A percentile compares a stretch with the other conserved stretches of the same genome.
Conservation (phyloP, 1,140 invertebrate genomes). For the Gonatopus flavifemur region DNA sequence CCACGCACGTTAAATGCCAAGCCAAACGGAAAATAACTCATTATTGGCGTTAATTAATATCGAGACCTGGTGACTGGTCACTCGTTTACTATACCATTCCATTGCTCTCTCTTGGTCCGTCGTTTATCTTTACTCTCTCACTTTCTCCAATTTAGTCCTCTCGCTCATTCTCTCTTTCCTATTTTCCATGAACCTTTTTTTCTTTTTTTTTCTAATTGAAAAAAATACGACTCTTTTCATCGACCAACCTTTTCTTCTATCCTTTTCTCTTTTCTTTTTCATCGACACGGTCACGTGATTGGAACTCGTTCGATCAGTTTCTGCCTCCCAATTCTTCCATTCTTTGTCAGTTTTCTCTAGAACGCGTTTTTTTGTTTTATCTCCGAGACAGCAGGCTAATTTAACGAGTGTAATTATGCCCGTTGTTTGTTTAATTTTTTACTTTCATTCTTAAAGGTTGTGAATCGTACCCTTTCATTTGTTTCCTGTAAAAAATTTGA, state of each 20-base stretch:
- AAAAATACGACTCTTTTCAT: too few species aligned
- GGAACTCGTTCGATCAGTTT: too few species aligned
- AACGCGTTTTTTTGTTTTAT: neutral
- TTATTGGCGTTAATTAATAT: constrained; percentile 42
- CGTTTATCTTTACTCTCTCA: neutral
- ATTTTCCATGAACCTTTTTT: neutral
- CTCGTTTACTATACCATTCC: constrained; percentile 13
- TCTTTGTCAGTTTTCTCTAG: neutral
- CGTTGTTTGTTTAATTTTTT: too few species aligned
- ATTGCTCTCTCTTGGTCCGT: neutral
- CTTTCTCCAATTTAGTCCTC: neutral
- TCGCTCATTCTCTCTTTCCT: neutral
- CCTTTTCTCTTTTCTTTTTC: neutral
- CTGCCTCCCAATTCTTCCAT: neutral
- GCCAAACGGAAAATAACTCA: constrained; percentile 35
- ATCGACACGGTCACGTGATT: constrained; percentile 13
- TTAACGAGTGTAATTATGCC: too few species aligned
- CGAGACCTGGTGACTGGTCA: constrained; percentile 20
- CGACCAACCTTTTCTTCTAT: constrained; percentile 3
- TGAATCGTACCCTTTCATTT: too few species aligned
- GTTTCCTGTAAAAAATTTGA: too few species aligned
- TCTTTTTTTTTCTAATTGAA: constrained; percentile 4
- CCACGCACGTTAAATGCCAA: constrained; percentile 16
- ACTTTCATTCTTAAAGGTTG: too few species aligned
- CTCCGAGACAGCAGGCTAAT: constrained; percentile 1